phyloP scores from a whole-genome alignment of 64 coral and sea anemone species.

The Actinia equina region DNA sequence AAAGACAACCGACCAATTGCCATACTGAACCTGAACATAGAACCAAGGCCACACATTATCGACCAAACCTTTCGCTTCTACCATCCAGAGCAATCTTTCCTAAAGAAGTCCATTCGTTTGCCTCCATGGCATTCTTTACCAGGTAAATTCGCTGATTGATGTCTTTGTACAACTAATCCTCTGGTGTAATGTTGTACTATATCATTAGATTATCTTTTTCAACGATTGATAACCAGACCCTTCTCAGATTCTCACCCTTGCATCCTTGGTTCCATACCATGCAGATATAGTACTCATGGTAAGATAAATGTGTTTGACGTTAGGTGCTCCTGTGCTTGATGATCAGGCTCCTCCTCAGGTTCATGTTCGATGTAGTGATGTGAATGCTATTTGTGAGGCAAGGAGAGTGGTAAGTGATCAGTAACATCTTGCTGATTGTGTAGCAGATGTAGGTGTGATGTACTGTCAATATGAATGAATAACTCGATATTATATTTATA shows the following conservation, averaged over 20 bases:
- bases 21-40: constrained; percentile 66
- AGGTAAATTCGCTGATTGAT: too few species aligned
- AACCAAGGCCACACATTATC: constrained; percentile 71
- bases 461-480: too few species aligned
- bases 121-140: constrained; percentile 87
- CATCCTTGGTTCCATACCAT: too few species aligned
- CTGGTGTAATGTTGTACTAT: too few species aligned
- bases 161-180: too few species aligned
- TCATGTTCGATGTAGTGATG: constrained; percentile 86
- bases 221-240: too few species aligned
- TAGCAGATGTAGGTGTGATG: too few species aligned
- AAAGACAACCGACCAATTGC: constrained; percentile 74
- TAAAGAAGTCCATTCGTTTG: constrained; percentile 84
- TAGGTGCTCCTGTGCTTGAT: constrained; percentile 76
- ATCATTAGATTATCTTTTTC: too few species aligned
- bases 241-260: too few species aligned
- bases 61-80: constrained; percentile 90
- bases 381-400: constrained; percentile 87
- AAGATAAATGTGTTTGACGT: not conserved
- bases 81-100: constrained; percentile 89
- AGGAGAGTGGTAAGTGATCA: constrained; percentile 80
- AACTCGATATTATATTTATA: not conserved
- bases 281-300: not conserved
- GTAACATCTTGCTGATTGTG: too few species aligned
- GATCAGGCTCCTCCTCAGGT: constrained; percentile 55